Conservation (phyloP, 2,888 invertebrate species). For the Mythimna loreyi region DNA sequence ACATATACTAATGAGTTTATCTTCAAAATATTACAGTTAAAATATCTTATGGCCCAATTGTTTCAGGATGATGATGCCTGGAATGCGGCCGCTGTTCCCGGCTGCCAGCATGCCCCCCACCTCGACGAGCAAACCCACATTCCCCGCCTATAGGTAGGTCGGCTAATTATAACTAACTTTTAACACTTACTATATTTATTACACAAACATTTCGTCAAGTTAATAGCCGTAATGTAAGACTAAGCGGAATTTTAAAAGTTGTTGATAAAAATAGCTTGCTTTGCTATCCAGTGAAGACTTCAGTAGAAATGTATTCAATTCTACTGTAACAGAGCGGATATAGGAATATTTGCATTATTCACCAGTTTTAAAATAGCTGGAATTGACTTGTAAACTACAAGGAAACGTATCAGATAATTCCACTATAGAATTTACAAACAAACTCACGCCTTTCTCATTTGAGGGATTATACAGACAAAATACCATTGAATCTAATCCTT, state of each 20-base stretch:
- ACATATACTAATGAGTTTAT: no score
- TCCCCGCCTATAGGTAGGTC: slow-evolving; percentile 94
- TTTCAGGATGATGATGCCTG: slow-evolving; percentile 88
- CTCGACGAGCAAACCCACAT: slow-evolving; percentile 93
- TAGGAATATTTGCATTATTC: slow-evolving; percentile 9
- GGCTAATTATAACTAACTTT: slow-evolving; percentile 16
- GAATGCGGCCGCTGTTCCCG: slow-evolving; percentile 95
- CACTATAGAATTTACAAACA: background rate
- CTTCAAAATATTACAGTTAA: slow-evolving; percentile 6
- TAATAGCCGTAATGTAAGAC: background rate
- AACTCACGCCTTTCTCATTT: background rate
- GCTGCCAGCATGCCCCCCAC: slow-evolving; percentile 93
- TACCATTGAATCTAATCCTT: background rate
- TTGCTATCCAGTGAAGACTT: background rate
- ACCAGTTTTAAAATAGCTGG: slow-evolving; percentile 1
- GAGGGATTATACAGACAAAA: background rate
- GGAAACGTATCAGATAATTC: background rate
- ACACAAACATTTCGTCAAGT: background rate
- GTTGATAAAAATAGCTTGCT: background rate
- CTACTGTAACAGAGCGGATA: background rate
- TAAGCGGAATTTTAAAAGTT: background rate
- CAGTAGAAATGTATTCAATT: background rate
- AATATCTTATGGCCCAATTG: slow-evolving; percentile 13
- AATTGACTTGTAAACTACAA: background rate
- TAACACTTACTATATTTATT: slow-evolving; percentile 3